Evolutionary conservation across 2,888 invertebrate species (phyloP).

Genomic region (Microdon myrmicae): DNA sequence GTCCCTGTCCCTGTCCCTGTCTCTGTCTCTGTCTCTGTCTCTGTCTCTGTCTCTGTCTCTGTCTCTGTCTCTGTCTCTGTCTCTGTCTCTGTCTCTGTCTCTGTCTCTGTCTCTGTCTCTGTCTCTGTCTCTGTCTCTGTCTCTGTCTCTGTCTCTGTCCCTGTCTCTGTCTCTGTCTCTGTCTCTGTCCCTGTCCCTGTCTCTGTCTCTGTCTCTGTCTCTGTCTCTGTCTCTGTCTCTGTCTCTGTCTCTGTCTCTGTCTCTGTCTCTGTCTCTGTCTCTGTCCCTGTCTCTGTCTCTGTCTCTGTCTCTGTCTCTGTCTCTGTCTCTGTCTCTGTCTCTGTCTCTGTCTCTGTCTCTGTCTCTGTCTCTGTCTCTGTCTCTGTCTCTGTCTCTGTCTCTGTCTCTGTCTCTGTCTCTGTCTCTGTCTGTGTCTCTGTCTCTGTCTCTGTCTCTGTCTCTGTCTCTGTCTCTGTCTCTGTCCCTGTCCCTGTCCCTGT

Average conservation of each 20-base stretch:
- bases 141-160: no score
- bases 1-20: no score
- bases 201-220: not conserved
- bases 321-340: not conserved
- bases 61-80: conserved; percentile 3
- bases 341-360: not conserved
- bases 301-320: not conserved
- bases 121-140: conserved; percentile 1
- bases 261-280: not conserved
- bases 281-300: no score
- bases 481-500: no score
- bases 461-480: conserved; percentile 5
- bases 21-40: no score
- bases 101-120: conserved; percentile 1
- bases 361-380: not conserved
- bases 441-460: not conserved
- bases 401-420: conserved; percentile 3
- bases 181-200: no score
- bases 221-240: not conserved
- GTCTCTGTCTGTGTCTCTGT: conserved; percentile 1
- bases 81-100: not conserved
- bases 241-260: not conserved
- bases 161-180: no score
- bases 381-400: not conserved
- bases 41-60: not conserved